Conservation (phyloP, 1,140 invertebrate species). For the Drosophila asahinai region DNA sequence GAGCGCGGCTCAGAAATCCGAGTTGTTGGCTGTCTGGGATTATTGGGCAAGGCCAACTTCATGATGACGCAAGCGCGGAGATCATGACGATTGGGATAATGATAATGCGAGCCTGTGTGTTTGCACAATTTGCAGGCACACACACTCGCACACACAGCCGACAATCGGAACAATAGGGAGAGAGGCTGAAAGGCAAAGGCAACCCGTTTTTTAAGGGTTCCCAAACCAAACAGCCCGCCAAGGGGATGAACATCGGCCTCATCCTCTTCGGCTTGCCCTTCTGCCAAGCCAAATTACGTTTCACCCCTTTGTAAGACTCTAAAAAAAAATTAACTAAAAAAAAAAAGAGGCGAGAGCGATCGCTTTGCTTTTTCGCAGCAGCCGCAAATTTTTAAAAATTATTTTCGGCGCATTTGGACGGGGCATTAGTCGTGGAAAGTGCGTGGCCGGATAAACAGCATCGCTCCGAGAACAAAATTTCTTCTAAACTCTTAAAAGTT, state of each 20-base stretch:
- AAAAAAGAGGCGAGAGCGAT: conserved; percentile 66
- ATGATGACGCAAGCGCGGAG: conserved; percentile 53
- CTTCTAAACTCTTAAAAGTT: conserved; percentile 1
- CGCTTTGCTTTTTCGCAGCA: conserved; percentile 65
- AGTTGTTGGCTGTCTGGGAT: conserved; percentile 53
- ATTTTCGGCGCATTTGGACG: conserved; percentile 42
- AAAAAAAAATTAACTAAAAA: conserved; percentile 38
- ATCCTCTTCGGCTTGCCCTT: conserved; percentile 15
- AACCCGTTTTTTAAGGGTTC: conserved; percentile 70
- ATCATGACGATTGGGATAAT: conserved; percentile 36
- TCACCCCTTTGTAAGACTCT: conserved; percentile 75
- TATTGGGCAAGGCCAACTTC: conserved; percentile 72
- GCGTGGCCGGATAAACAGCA: conserved; percentile 67
- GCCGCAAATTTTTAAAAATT: conserved; percentile 62
- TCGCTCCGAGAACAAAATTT: conserved; percentile 23
- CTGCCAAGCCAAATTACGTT: conserved; percentile 65
- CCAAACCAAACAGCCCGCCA: conserved; percentile 34
- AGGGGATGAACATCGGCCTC: conserved; percentile 66
- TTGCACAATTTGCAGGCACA: conserved; percentile 53
- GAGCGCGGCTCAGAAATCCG: conserved; percentile 23
- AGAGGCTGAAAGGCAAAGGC: conserved; percentile 26
- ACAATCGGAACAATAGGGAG: conserved; percentile 64
- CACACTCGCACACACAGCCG: conserved; percentile 14
- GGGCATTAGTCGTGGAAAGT: conserved; percentile 74
- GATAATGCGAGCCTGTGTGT: conserved; percentile 33